These are phyloP conservation scores for Metalampra italica DNA, from an alignment of 2,888 invertebrate genomes.

Conservation along the genomic window DNA sequence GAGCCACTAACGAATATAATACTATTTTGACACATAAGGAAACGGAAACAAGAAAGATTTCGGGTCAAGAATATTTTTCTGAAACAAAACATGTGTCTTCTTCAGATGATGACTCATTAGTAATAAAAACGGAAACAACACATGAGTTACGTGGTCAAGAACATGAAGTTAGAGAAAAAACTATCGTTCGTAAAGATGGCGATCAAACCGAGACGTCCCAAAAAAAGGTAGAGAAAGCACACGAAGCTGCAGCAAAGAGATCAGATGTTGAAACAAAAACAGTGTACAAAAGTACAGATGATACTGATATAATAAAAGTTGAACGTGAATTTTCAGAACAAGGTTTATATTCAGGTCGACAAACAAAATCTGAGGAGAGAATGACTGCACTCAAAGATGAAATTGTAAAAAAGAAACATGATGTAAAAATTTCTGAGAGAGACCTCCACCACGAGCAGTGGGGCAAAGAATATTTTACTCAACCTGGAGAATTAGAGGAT, in stretches of 20 bases:
- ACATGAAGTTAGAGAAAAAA: slow-evolving; percentile 71
- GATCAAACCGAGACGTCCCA: slow-evolving; percentile 72
- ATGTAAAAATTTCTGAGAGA: slow-evolving; percentile 73
- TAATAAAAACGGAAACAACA: slow-evolving; percentile 70
- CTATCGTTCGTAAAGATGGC: slow-evolving; percentile 61
- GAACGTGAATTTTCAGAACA: slow-evolving; percentile 67
- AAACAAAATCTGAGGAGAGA: slow-evolving; percentile 69
- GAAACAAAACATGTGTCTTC: slow-evolving; percentile 72
- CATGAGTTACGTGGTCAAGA: slow-evolving; percentile 70
- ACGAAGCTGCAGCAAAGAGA: slow-evolving; percentile 69
- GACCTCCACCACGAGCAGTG: slow-evolving; percentile 74
- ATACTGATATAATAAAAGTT: slow-evolving; percentile 59
- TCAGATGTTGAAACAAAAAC: slow-evolving; percentile 71
- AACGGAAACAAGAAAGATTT: slow-evolving; percentile 70
- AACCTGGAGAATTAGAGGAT: slow-evolving; percentile 66
- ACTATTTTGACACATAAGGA: slow-evolving; percentile 74
- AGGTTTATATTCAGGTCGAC: slow-evolving; percentile 66
- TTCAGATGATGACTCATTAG: slow-evolving; percentile 68
- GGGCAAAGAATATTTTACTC: slow-evolving; percentile 76
- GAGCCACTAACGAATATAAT: slow-evolving; percentile 48
- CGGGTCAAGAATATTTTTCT: slow-evolving; percentile 68
- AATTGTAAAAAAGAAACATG: slow-evolving; percentile 65
- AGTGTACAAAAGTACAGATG: slow-evolving; percentile 62
- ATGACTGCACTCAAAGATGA: slow-evolving; percentile 74
- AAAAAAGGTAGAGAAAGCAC: slow-evolving; percentile 73